Evolutionary conservation across 2,888 invertebrate genomes (phyloP).

Genomic region (Drosophila meridionalis): DNA sequence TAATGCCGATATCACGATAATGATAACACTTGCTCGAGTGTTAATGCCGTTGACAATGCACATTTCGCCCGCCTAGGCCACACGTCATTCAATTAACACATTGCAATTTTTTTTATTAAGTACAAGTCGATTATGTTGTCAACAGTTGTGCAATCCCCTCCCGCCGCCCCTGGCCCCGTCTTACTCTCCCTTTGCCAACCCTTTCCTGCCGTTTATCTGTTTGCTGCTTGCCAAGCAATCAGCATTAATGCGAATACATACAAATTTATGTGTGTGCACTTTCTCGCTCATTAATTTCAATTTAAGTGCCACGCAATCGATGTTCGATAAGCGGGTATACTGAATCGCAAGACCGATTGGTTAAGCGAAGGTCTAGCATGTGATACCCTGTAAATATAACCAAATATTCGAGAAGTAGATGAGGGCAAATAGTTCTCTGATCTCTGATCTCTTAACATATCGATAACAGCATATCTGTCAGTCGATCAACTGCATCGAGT

Average conservation of each 20-base stretch:
- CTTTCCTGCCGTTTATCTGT: background rate
- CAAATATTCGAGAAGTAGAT: background rate
- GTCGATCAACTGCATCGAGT: background rate
- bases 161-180: too few species aligned
- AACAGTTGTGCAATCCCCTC: slow-evolving; percentile 54
- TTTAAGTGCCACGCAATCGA: slow-evolving; percentile 24
- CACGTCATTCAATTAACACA: slow-evolving; percentile 68
- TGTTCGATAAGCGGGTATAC: background rate
- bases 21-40: slow-evolving; percentile 11
- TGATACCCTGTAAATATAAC: background rate
- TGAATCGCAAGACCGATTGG: background rate
- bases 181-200: background rate
- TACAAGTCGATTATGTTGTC: slow-evolving; percentile 76
- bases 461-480: slow-evolving; percentile 15
- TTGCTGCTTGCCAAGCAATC: slow-evolving; percentile 41
- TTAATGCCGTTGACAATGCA: slow-evolving; percentile 7
- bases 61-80: slow-evolving; percentile 60
- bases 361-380: too few species aligned
- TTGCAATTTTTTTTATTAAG: slow-evolving; percentile 52
- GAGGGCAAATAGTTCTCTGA: background rate
- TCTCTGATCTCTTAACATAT: background rate
- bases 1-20: background rate
- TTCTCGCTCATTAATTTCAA: slow-evolving; percentile 65
- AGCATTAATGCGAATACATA: slow-evolving; percentile 51
- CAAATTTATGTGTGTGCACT: slow-evolving; percentile 47